Percentiles rank a stretch among this genome's conserved stretches.
These are phyloP conservation scores for Acropternis orthonyx DNA, from an alignment of 2,797 vertebrate genomes.

Conservation along the genomic window DNA sequence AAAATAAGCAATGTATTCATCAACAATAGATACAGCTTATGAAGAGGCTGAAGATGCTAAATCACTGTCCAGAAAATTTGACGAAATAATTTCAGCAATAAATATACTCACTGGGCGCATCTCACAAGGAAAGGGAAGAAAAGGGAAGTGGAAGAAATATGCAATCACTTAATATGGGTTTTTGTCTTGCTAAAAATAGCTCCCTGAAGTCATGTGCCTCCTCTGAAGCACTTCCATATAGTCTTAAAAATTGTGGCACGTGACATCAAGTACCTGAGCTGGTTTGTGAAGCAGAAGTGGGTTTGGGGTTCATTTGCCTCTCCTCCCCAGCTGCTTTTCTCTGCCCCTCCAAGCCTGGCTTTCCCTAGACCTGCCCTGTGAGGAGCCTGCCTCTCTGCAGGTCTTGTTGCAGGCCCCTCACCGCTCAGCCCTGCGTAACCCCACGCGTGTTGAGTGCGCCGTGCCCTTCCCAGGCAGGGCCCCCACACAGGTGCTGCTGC, in stretches of 20 bases:
- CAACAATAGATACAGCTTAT: background rate
- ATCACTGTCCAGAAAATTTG: background rate
- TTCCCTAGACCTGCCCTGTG: rapidly evolving
- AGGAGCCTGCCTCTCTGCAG: background rate
- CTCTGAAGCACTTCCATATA: background rate
- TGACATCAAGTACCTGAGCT: background rate
- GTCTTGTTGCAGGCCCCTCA: background rate
- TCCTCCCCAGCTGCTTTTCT: background rate
- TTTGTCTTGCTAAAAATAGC: background rate
- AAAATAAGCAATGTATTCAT: background rate
- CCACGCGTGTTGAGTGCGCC: background rate
- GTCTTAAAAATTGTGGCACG: background rate
- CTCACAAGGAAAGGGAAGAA: background rate
- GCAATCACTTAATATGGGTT: background rate
- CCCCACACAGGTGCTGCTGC: background rate
- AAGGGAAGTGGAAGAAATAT: background rate
- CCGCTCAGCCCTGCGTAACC: background rate
- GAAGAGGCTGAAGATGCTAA: background rate
- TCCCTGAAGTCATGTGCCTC: background rate
- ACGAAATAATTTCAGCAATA: background rate
- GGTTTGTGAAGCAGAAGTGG: background rate
- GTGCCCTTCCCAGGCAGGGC: background rate
- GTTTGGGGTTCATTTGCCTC: background rate
- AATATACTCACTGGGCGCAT: background rate
- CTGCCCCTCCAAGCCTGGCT: background rate